These are phyloP conservation scores for Falco peregrinus DNA, from an alignment of 2,797 vertebrate species.

Conservation along the genomic window DNA sequence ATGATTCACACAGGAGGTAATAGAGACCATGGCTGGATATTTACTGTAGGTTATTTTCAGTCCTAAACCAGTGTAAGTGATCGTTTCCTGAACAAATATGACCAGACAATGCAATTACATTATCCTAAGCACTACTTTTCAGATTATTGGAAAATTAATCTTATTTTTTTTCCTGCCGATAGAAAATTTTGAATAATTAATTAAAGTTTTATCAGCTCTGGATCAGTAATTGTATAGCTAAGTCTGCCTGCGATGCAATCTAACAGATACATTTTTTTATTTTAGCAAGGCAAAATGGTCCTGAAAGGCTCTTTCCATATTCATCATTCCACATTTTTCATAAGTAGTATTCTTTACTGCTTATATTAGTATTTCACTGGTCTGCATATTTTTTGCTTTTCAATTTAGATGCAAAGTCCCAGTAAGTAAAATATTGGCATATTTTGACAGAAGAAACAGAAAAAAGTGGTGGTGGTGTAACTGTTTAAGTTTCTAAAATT, in stretches of 20 bases:
- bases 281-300: background rate
- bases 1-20: background rate
- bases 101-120: background rate
- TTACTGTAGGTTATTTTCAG: background rate
- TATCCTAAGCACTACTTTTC: background rate
- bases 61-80: background rate
- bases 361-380: background rate
- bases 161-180: background rate
- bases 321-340: background rate
- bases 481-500: background rate
- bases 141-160: background rate
- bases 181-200: background rate
- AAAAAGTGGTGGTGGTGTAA: rapidly evolving
- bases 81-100: background rate
- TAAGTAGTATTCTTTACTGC: background rate
- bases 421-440: background rate
- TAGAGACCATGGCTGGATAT: background rate
- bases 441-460: background rate
- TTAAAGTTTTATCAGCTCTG: background rate
- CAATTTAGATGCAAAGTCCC: background rate
- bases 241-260: background rate
- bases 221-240: background rate
- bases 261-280: background rate
- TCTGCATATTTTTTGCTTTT: background rate
- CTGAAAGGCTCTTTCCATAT: background rate